phyloP scores from a whole-genome alignment of 2,888 invertebrate genomes.

The Pristionchus exspectatus region DNA sequence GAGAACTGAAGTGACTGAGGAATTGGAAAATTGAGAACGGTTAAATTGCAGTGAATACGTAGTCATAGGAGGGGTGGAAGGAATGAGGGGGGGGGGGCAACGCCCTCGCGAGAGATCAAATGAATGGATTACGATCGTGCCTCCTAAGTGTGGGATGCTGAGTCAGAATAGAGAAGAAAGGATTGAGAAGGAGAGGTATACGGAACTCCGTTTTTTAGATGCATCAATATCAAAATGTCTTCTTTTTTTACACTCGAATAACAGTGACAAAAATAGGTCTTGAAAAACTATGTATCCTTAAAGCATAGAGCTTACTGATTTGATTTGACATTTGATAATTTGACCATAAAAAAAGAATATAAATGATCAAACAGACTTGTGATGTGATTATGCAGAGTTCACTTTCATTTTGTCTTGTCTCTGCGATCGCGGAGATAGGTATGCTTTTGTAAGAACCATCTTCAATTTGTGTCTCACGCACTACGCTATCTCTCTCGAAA shows the following conservation, averaged over 20 bases:
- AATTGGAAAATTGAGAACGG: constrained; percentile 8
- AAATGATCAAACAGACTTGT: too few species aligned
- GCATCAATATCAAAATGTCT: background rate
- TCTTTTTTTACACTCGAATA: background rate
- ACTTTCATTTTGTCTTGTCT: too few species aligned
- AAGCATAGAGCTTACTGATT: too few species aligned
- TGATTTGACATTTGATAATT: too few species aligned
- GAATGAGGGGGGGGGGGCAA: constrained; percentile 43
- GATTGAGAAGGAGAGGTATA: background rate
- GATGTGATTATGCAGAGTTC: too few species aligned
- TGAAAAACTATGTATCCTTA: too few species aligned
- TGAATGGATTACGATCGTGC: constrained; percentile 36
- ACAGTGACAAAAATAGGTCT: too few species aligned
- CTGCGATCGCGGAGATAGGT: background rate
- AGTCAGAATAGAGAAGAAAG: background rate
- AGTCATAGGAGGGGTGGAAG: constrained; percentile 24
- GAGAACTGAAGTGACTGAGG: constrained; percentile 49
- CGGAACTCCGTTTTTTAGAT: background rate
- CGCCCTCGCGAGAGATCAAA: constrained; percentile 52
- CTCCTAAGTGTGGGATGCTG: constrained; percentile 32
- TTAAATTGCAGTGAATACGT: constrained; percentile 54
- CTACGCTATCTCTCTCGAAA: background rate
- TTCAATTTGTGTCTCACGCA: background rate
- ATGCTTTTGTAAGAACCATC: constrained; percentile 18
- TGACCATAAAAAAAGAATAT: too few species aligned